Conservation (phyloP, 2,113 vertebrate species). For the Phrynosoma blainvillii region DNA sequence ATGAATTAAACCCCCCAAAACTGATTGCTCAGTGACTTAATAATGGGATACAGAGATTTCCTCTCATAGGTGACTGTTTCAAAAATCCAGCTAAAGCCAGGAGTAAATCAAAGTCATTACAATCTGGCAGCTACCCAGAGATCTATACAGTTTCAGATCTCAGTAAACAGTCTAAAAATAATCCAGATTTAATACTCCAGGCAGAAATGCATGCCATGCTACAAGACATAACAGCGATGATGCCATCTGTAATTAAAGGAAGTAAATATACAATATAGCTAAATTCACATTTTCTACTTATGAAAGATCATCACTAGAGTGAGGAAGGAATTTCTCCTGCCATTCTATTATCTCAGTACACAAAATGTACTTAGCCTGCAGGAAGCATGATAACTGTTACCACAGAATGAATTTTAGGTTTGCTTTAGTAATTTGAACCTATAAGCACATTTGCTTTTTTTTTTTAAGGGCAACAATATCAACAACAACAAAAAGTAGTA, state of each 20-base stretch:
- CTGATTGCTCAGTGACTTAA: not conserved
- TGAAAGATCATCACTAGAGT: not conserved
- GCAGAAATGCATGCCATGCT: not conserved
- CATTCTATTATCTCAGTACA: not conserved
- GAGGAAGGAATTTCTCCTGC: not conserved
- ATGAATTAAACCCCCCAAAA: not conserved
- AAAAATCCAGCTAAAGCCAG: constrained; percentile 23
- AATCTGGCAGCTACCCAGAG: constrained; percentile 23
- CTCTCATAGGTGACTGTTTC: constrained; percentile 1
- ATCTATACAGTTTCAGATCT: not conserved
- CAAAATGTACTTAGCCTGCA: not conserved
- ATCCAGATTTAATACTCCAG: constrained; percentile 10
- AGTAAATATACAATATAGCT: not conserved
- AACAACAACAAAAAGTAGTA: no score
- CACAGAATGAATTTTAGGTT: not conserved
- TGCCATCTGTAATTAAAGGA: not conserved
- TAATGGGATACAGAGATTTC: constrained; percentile 21
- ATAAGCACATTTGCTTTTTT: not conserved
- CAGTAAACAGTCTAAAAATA: constrained; percentile 14
- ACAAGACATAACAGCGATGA: not conserved
- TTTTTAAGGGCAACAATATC: not conserved
- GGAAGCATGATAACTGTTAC: not conserved
- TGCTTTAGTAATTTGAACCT: not conserved
- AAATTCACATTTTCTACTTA: not conserved
- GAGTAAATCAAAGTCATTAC: constrained; percentile 39